Conservation (phyloP, 1,140 invertebrate genomes). For the Aphidius gifuensis region DNA sequence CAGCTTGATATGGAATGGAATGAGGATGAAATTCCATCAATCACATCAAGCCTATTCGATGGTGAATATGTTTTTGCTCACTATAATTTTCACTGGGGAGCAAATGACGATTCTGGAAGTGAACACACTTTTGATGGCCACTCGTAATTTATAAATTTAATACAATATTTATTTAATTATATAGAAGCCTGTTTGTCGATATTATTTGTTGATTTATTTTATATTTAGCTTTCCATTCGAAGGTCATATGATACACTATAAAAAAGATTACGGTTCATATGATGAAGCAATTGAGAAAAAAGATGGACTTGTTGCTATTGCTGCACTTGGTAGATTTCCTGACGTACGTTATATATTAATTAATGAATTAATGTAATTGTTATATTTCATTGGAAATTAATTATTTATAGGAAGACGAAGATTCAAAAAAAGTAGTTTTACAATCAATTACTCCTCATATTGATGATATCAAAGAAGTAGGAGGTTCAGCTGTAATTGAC, state of each 20-base stretch:
- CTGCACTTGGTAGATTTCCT: constrained; percentile 32
- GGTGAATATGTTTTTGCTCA: constrained; percentile 14
- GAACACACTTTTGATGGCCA: constrained; percentile 77
- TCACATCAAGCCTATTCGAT: constrained; percentile 9
- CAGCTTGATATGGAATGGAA: not conserved
- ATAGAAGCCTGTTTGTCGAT: no score
- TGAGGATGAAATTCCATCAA: not conserved
- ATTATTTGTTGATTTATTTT: no score
- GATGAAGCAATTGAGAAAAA: constrained; percentile 36
- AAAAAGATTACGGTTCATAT: constrained; percentile 35
- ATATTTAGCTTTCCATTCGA: constrained; percentile 42
- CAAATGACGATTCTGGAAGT: constrained; percentile 66
- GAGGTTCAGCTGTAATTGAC: not conserved
- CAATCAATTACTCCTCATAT: not conserved
- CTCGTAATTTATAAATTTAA: not conserved
- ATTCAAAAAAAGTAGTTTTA: no score
- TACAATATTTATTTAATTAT: no score
- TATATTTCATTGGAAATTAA: no score
- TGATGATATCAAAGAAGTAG: not conserved
- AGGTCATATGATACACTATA: constrained; percentile 49
- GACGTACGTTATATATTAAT: constrained; percentile 31
- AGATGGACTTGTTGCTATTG: constrained; percentile 46
- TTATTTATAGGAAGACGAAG: no score
- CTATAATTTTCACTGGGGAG: constrained; percentile 21
- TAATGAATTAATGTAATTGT: not conserved